A percentile compares a stretch with the other conserved stretches of the same genome.
Conservation (phyloP, 2,113 vertebrate genomes). For the Jacana jacana region DNA sequence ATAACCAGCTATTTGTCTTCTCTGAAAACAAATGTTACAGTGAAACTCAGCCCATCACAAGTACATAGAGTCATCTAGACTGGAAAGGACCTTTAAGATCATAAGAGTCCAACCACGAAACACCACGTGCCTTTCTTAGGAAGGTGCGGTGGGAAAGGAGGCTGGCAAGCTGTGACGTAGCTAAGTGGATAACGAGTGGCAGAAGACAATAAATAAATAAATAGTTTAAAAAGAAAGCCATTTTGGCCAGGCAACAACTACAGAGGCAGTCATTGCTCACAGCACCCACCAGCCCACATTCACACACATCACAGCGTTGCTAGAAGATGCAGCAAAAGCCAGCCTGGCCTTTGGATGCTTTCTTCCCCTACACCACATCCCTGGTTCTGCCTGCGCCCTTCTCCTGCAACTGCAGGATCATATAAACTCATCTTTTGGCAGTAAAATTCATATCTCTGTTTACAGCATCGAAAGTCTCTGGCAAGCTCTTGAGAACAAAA, state of each 20-base stretch:
- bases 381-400: background rate
- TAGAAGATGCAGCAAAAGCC: background rate
- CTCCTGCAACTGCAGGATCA: background rate
- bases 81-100: background rate
- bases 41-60: background rate
- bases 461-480: accelerated
- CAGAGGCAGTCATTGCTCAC: background rate
- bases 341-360: background rate
- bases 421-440: background rate
- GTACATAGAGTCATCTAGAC: background rate
- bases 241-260: background rate
- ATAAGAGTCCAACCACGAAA: background rate
- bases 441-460: background rate
- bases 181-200: background rate
- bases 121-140: background rate
- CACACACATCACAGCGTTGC: background rate
- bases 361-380: background rate
- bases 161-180: background rate
- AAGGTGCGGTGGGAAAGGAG: background rate
- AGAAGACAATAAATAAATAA: background rate
- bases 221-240: background rate
- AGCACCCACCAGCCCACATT: background rate
- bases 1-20: background rate
- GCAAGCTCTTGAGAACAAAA: background rate
- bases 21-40: background rate